phyloP scores from a whole-genome alignment of 1,140 invertebrate species.

The Caenorhabditis tropicalis region DNA sequence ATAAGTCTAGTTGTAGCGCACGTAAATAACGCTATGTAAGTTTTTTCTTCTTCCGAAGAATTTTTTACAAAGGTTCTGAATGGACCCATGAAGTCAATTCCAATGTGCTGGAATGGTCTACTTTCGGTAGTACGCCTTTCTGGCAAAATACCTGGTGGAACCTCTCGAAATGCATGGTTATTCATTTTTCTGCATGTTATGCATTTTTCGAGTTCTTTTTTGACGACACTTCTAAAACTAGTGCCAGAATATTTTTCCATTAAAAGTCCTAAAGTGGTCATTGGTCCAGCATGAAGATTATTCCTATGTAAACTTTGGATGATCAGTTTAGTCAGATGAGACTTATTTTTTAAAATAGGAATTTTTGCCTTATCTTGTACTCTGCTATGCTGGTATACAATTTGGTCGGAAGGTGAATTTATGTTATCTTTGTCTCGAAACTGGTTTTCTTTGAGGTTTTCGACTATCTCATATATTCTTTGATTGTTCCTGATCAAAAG shows the following conservation, averaged over 20 bases:
- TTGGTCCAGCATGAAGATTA: background rate
- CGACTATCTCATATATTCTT: background rate
- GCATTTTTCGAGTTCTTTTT: conserved; percentile 41
- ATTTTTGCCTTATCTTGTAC: background rate
- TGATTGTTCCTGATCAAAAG: background rate
- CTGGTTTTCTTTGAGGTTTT: background rate
- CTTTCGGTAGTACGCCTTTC: conserved; percentile 35
- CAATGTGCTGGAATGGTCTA: conserved; percentile 22
- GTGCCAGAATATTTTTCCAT: background rate
- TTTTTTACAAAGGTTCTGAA: background rate
- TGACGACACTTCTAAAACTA: background rate
- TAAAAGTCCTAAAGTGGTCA: background rate
- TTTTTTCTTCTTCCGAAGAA: conserved; percentile 28
- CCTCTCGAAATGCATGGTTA: background rate
- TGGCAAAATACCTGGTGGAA: conserved; percentile 53
- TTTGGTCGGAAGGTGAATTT: background rate
- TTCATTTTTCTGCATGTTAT: background rate
- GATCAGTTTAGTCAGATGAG: background rate
- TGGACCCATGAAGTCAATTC: conserved; percentile 42
- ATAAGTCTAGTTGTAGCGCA: conserved; percentile 17
- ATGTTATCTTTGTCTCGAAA: background rate
- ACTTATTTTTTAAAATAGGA: background rate
- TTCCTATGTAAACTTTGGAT: background rate
- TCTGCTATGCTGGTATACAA: background rate
- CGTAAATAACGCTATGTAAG: conserved; percentile 15